These are phyloP conservation scores for Urocolius indicus DNA, from an alignment of 2,113 vertebrate genomes.

Conservation along the genomic window DNA sequence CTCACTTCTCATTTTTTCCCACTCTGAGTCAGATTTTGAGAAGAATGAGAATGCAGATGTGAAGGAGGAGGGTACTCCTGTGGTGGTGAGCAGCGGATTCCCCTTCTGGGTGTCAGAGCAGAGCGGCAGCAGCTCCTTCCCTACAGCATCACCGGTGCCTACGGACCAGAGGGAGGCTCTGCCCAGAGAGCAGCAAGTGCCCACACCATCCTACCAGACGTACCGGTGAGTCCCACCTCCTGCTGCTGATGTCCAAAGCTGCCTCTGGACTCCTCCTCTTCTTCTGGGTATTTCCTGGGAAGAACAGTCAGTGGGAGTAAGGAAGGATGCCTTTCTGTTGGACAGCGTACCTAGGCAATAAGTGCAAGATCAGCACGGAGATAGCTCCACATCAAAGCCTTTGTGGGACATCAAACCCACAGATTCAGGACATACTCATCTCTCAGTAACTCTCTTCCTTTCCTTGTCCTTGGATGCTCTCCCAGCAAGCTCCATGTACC, in stretches of 20 bases:
- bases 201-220: constrained; percentile 77
- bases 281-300: not conserved
- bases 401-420: not conserved
- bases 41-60: constrained; percentile 70
- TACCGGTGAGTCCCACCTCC: constrained; percentile 77
- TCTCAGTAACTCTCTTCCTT: not conserved
- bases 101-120: constrained; percentile 82
- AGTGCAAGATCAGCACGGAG: not conserved
- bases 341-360: not conserved
- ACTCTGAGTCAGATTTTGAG: constrained; percentile 60
- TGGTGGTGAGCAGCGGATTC: constrained; percentile 77
- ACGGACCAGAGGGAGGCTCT: constrained; percentile 77
- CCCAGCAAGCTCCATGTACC: not conserved
- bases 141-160: constrained; percentile 71
- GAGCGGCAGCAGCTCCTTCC: constrained; percentile 61
- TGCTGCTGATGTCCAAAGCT: not conserved
- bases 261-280: not conserved
- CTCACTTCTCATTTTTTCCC: not conserved
- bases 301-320: not conserved
- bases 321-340: not conserved
- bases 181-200: constrained; percentile 85
- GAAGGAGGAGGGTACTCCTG: constrained; percentile 66
- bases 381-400: not conserved
- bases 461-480: not conserved
- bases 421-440: not conserved